A percentile compares a stretch with the other conserved stretches of the same genome.
phyloP scores from a whole-genome alignment of 1,140 invertebrate species.

The Aphaenogaster ashmeadi region DNA sequence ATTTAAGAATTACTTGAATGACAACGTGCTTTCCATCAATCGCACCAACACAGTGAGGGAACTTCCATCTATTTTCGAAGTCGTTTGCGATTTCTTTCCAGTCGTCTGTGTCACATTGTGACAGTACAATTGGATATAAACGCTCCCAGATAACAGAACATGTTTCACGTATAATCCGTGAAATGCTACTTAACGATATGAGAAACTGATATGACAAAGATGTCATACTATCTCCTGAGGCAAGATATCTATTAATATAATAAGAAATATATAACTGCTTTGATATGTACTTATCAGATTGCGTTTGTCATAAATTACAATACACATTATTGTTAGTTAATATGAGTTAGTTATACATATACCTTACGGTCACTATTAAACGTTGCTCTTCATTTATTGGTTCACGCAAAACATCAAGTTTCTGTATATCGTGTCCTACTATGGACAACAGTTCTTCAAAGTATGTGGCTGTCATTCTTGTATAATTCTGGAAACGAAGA shows the following conservation, averaged over 20 bases:
- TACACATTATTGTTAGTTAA: no score
- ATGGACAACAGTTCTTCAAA: constrained; percentile 20
- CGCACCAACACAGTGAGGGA: background rate
- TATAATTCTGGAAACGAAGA: constrained; percentile 8
- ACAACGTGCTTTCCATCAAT: background rate
- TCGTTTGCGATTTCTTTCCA: constrained; percentile 27
- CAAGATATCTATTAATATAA: constrained; percentile 5
- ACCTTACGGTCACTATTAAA: constrained; percentile 16
- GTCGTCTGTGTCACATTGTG: background rate
- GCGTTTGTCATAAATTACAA: no score
- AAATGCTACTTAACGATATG: background rate
- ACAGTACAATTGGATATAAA: background rate
- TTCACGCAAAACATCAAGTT: constrained; percentile 5
- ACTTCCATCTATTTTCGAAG: constrained; percentile 17
- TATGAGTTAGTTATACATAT: background rate
- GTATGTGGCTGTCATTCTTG: background rate
- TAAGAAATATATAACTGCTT: background rate
- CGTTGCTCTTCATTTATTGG: constrained; percentile 1
- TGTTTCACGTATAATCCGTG: background rate
- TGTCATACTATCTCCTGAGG: background rate
- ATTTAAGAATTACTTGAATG: constrained; percentile 5
- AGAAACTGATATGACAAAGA: constrained; percentile 9
- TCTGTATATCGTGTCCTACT: background rate
- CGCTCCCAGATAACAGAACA: background rate
- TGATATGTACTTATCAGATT: background rate